Evolutionary conservation across 2,888 invertebrate genomes (phyloP), one percentile per base, ranked within the genome.

Genomic region (Caradrina clavipalpis): DNA sequence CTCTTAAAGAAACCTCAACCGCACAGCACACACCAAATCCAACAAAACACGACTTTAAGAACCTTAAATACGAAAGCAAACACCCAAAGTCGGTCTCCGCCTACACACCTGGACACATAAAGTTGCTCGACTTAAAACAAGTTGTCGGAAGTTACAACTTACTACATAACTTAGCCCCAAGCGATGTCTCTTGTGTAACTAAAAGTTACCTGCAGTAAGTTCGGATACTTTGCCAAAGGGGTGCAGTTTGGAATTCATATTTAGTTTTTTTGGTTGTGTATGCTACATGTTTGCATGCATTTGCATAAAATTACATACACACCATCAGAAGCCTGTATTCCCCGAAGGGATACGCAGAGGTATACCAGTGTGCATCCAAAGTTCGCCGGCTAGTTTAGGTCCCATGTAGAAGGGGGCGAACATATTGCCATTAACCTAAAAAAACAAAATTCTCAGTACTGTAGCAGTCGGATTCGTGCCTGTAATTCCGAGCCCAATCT

Each of bases 91-190:
- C 49, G 45, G 45, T 51, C 55, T 64, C 47, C 72, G 11, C 22
- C 42, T 62, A 70, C 69, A 81, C 77, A 81, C 77, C 80, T 79
- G 74, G 65, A 74, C 69, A 50, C 57, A 59, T 68, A 69, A 78
- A 81, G 62, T 71, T 71, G 57, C 19, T 54, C 47, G 63, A 69
- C 73, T 81, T 81, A 65, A 76, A 78, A 78, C 76, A 81, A 81
- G 73, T 81, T 76, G 81, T 68, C 62, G 54, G 57, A 80, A 73
- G 60, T 78, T 66, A 75, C 58, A 69, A 70, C 21, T 73, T 71
- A 55, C 58, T 59, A 64, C 67, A 56, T 71, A 68, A 75, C 58
- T 79, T 79, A 69, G 73, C 67, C 61, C 31, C 54, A 42, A 67
- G 61, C 76, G 55, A 73, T 79, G 59, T 64, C 47, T 76, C 61